Conservation (phyloP, 1,140 invertebrate species). For the Heliconius melpomene region DNA sequence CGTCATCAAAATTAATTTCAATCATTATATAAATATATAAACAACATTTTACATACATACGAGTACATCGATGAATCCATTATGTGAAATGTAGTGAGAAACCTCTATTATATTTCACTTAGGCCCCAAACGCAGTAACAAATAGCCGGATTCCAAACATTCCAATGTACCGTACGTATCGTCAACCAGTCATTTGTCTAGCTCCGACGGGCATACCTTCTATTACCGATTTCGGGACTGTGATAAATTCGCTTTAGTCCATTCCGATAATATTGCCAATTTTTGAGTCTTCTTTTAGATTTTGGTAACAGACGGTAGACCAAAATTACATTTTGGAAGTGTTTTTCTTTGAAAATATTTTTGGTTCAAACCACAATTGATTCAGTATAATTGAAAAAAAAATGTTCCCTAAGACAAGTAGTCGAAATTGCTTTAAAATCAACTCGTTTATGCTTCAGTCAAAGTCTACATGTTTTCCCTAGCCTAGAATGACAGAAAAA, state of each 20-base stretch:
- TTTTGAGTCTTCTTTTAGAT: neutral
- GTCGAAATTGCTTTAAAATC: no score
- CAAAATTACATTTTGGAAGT: neutral
- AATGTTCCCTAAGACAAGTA: no score
- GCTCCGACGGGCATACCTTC: neutral
- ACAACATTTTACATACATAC: no score
- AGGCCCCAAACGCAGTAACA: neutral
- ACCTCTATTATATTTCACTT: neutral
- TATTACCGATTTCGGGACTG: neutral
- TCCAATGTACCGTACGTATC: neutral
- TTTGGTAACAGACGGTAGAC: neutral
- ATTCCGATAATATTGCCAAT: neutral
- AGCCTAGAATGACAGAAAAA: no score
- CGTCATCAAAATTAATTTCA: no score
- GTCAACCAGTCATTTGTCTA: neutral
- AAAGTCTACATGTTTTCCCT: no score
- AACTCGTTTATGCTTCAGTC: no score
- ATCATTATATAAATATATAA: no score
- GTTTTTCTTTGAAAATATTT: no score
- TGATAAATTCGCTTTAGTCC: slow-evolving; percentile 11
- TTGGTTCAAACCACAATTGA: no score
- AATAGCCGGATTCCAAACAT: slow-evolving; percentile 12
- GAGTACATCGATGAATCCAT: no score
- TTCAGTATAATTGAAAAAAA: no score
- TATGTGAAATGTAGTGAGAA: neutral